phyloP scores from a whole-genome alignment of 2,797 vertebrate genomes.

The Aeoliscus strigatus region DNA sequence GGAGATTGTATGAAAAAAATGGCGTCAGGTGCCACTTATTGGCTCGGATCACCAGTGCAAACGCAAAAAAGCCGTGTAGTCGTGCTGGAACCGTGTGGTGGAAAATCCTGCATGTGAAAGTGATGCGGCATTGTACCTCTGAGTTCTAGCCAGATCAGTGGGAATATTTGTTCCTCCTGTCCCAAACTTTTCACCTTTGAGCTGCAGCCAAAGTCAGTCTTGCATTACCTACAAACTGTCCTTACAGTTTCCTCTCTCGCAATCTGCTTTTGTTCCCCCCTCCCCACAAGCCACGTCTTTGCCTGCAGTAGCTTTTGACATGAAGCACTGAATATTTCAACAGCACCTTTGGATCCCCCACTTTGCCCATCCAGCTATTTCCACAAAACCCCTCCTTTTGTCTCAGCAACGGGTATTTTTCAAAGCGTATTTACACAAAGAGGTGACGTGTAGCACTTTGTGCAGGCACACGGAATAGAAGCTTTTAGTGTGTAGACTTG shows the following conservation, averaged over 20 bases:
- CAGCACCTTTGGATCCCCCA: constrained; percentile 45
- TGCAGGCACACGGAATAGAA: constrained; percentile 21
- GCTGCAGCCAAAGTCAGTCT: constrained; percentile 34
- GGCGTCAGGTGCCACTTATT: too few species aligned
- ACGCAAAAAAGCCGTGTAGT: too few species aligned
- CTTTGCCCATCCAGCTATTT: constrained; percentile 48
- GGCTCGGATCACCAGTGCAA: too few species aligned
- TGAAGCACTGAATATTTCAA: constrained; percentile 70
- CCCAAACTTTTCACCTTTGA: constrained; percentile 23
- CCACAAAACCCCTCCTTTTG: constrained; percentile 51
- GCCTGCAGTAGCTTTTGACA: constrained; percentile 62
- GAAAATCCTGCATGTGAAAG: constrained; percentile 18
- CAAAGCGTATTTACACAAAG: constrained; percentile 52
- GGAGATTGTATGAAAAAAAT: too few species aligned
- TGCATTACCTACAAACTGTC: constrained; percentile 35
- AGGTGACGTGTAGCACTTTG: constrained; percentile 36
- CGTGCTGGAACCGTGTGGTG: too few species aligned
- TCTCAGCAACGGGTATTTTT: constrained; percentile 52
- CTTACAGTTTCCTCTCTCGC: constrained; percentile 25
- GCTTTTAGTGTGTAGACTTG: constrained; percentile 24
- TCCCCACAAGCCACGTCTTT: constrained; percentile 27
- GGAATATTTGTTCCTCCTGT: constrained; percentile 45
- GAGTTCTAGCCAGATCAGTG: constrained; percentile 42
- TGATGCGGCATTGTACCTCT: constrained; percentile 20
- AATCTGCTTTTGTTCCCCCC: constrained; percentile 19